phyloP scores from a whole-genome alignment of 2,797 vertebrate genomes.

The Pipistrellus nathusii region DNA sequence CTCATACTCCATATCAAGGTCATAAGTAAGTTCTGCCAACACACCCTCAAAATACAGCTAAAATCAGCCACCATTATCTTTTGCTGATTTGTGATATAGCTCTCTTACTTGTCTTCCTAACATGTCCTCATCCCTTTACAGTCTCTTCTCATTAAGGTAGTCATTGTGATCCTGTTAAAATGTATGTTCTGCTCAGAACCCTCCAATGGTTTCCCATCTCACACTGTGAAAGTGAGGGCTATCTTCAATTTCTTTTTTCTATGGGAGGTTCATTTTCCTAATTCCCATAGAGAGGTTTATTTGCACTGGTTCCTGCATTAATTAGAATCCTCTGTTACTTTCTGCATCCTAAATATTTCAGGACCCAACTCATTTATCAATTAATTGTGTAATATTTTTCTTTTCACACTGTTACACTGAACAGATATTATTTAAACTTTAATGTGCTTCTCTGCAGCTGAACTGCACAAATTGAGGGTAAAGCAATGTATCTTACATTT shows the following conservation, averaged over 20 bases:
- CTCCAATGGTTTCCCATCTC: not conserved
- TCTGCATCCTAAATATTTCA: slow-evolving; percentile 24
- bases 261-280: not conserved
- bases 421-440: slow-evolving; percentile 14
- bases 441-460: not conserved
- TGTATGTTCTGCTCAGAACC: not conserved
- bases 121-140: not conserved
- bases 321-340: not conserved
- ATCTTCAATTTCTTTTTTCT: not conserved
- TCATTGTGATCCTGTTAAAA: not conserved
- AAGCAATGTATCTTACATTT: not conserved
- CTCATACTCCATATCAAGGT: not conserved
- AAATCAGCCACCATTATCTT: not conserved
- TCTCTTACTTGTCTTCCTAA: not conserved
- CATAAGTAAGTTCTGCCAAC: not conserved
- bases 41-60: slow-evolving; percentile 9
- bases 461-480: not conserved
- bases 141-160: not conserved
- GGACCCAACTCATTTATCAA: not conserved
- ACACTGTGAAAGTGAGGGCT: not conserved
- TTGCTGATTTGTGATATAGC: not conserved
- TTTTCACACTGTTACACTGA: not conserved
- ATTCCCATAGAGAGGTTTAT: slow-evolving; percentile 7
- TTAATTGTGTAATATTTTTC: slow-evolving; percentile 15
- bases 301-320: not conserved